phyloP scores from a whole-genome alignment of 2,113 vertebrate genomes.

The Motacilla tschutschensis region DNA sequence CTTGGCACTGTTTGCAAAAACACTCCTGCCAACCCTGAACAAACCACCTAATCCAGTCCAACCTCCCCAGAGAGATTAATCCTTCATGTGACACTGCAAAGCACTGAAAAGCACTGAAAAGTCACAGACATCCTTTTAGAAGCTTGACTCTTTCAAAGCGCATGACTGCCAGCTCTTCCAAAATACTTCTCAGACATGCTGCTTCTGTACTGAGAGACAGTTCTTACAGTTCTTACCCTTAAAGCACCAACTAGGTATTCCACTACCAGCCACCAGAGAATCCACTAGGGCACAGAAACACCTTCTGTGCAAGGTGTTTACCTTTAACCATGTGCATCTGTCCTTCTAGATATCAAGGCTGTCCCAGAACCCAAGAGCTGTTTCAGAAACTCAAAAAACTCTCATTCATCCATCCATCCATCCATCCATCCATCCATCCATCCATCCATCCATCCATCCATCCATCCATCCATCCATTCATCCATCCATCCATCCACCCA shows the following conservation, averaged over 20 bases:
- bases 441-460: background rate
- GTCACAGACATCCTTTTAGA: background rate
- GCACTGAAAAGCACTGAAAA: background rate
- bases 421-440: background rate
- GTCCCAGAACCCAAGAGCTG: background rate
- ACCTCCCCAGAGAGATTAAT: background rate
- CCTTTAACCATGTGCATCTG: background rate
- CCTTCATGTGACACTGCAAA: constrained; percentile 5
- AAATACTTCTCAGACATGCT: background rate
- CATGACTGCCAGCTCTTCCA: background rate
- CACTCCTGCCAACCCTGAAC: background rate
- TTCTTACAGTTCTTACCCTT: background rate
- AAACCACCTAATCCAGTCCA: constrained; percentile 2
- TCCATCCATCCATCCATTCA: background rate
- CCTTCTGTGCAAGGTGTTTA: background rate
- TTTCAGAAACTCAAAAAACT: background rate
- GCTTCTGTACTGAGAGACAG: background rate
- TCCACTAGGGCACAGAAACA: background rate
- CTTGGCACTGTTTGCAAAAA: background rate
- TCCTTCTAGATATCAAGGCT: background rate
- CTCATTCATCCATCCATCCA: background rate
- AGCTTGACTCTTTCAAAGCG: background rate
- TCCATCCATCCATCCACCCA: background rate
- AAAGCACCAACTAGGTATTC: background rate
- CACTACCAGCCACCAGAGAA: background rate